Percentiles rank a stretch among this genome's conserved stretches.
Conservation (phyloP, 1,140 invertebrate species). For the Penaeus chinensis region DNA sequence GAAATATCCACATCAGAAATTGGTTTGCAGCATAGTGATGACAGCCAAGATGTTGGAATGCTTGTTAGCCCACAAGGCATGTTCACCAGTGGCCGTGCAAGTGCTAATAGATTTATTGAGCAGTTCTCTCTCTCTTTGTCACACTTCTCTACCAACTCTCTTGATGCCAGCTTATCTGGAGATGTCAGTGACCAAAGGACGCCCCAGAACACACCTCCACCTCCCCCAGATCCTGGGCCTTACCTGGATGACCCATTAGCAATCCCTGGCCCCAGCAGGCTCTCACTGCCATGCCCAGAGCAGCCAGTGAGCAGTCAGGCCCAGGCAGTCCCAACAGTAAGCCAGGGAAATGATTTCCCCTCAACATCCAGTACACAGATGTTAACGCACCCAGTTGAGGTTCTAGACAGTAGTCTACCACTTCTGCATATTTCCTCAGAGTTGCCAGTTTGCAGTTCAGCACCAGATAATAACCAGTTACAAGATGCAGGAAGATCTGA, state of each 20-base stretch:
- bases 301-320: slow-evolving; percentile 10
- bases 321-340: neutral
- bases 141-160: slow-evolving; percentile 30
- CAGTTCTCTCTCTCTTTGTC: slow-evolving; percentile 44
- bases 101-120: slow-evolving; percentile 41
- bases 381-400: slow-evolving; percentile 25
- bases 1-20: slow-evolving; percentile 55
- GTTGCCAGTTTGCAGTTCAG: slow-evolving; percentile 35
- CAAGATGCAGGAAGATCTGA: neutral
- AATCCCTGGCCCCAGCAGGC: slow-evolving; percentile 40
- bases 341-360: slow-evolving; percentile 13
- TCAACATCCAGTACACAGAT: slow-evolving; percentile 33
- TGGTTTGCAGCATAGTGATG: slow-evolving; percentile 45
- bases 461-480: slow-evolving; percentile 4
- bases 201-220: neutral
- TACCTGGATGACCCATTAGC: slow-evolving; percentile 46
- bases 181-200: slow-evolving; percentile 19
- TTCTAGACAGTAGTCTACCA: slow-evolving; percentile 41
- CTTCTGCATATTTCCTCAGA: slow-evolving; percentile 34
- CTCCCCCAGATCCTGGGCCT: slow-evolving; percentile 17
- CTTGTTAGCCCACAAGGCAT: slow-evolving; percentile 46
- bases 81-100: slow-evolving; percentile 31
- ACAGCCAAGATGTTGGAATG: slow-evolving; percentile 46
- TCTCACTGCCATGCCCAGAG: slow-evolving; percentile 1
- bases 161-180: slow-evolving; percentile 34